A percentile compares a stretch with the other conserved stretches of the same genome.
These are phyloP conservation scores for Lamellibrachia satsuma DNA, from an alignment of 2,888 invertebrate genomes.

Conservation along the genomic window DNA sequence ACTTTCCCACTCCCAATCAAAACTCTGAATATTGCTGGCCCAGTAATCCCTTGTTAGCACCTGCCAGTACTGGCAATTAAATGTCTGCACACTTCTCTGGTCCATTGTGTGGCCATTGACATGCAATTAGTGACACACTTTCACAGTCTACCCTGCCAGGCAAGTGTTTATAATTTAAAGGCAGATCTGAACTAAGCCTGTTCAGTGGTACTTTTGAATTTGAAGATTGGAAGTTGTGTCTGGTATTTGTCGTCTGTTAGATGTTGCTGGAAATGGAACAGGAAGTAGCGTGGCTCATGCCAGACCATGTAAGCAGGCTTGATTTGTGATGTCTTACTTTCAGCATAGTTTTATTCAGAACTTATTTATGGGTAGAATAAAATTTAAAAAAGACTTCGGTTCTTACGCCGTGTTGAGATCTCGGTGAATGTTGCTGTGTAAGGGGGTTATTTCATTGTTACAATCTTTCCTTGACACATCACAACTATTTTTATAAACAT, in stretches of 20 bases:
- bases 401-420: too few species aligned
- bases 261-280: not conserved
- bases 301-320: not conserved
- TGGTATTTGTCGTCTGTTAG: not conserved
- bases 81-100: not conserved
- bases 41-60: slow-evolving; percentile 3
- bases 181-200: not conserved
- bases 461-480: not conserved
- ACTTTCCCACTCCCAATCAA: not conserved
- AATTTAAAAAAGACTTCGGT: not conserved
- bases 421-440: not conserved
- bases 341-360: not conserved
- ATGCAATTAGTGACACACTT: not conserved
- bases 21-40: not conserved
- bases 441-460: not conserved
- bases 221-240: not conserved
- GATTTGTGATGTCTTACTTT: not conserved
- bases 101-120: not conserved
- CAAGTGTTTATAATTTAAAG: not conserved
- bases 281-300: not conserved
- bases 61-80: not conserved
- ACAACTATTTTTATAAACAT: not conserved
- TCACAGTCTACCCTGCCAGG: not conserved
- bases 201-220: not conserved
- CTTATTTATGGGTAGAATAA: not conserved